Evolutionary conservation across 2,113 vertebrate genomes (phyloP), one percentile per base, ranked within the genome.

Genomic region (Centropristis striata): DNA sequence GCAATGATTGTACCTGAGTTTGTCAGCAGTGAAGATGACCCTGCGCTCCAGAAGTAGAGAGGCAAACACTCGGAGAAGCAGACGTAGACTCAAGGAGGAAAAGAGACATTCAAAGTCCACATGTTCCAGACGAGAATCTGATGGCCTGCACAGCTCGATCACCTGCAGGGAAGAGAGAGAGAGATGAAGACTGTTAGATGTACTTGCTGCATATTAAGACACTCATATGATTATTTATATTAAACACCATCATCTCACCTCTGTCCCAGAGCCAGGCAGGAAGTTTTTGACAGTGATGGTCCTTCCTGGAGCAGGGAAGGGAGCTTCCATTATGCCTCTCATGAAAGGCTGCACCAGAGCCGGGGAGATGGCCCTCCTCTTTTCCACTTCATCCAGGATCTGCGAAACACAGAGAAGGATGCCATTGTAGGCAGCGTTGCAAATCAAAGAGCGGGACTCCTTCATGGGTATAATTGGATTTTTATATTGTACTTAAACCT

Each of bases 321-420:
- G 97, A 64, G 98, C 98, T 78, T 99, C 98, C 96, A 99, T 97
- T 71, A 99, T 96, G 47, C 97, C 97, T 85, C 98, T 96, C 98
- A 99, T 99, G 69, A 99, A 97, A 39, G 98, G 98, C 93, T 99
- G 98, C 58, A 99, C 98, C 86, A 99, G 94, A 21, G 98, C 98
- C 0, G 98, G 97, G 1, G 98, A 99, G 85, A 99, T 97, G n/a
- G 96, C 96, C 20, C 98, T 93, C 73, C 98, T 94, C 88, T 99
- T 99, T 88, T 99, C 98, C 77, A 98, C 98, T 80, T 99, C 98
- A 80, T 99, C 97, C 92, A 99, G 92, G 86, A 99, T 98, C 98
- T 99, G 88, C 27, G 83, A 64, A 67, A 65, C 37, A 75, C 42
- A 65, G 47, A 44, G 27, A 59, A 28, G 10, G 15, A 51, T 25